phyloP scores from a whole-genome alignment of 2,888 invertebrate species.

The Patella caerulea region DNA sequence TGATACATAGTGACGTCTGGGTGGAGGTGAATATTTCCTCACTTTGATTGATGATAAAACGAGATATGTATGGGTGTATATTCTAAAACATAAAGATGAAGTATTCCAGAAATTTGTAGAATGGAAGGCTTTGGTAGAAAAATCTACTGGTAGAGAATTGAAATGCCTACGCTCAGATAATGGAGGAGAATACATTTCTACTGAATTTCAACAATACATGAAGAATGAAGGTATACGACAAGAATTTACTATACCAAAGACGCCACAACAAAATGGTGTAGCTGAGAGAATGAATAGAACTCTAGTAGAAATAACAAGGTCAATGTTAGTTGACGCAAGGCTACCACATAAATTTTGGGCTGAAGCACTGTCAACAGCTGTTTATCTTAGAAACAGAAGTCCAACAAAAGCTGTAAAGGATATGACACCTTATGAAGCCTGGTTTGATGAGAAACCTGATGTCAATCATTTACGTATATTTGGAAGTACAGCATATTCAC shows the following conservation, averaged over 20 bases:
- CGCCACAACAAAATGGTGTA: constrained; percentile 64
- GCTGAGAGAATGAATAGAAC: constrained; percentile 63
- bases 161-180: background rate
- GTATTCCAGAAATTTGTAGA: background rate
- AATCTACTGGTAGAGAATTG: background rate
- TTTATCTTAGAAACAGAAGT: constrained; percentile 61
- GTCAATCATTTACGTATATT: constrained; percentile 28
- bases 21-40: background rate
- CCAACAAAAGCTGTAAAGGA: constrained; percentile 36
- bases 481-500: constrained; percentile 29
- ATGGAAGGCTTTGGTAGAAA: background rate
- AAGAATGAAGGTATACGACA: constrained; percentile 49
- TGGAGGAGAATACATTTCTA: no score
- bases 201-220: no score
- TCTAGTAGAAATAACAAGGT: constrained; percentile 57
- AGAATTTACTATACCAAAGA: constrained; percentile 57
- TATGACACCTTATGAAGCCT: constrained; percentile 40
- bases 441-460: constrained; percentile 29
- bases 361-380: constrained; percentile 62
- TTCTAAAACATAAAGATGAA: background rate
- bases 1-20: background rate
- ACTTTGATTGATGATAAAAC: background rate
- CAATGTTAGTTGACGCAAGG: constrained; percentile 53
- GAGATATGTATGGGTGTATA: background rate
- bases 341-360: constrained; percentile 58